Conservation (phyloP, 2,113 vertebrate species). For the Hemichromis elongatus region DNA sequence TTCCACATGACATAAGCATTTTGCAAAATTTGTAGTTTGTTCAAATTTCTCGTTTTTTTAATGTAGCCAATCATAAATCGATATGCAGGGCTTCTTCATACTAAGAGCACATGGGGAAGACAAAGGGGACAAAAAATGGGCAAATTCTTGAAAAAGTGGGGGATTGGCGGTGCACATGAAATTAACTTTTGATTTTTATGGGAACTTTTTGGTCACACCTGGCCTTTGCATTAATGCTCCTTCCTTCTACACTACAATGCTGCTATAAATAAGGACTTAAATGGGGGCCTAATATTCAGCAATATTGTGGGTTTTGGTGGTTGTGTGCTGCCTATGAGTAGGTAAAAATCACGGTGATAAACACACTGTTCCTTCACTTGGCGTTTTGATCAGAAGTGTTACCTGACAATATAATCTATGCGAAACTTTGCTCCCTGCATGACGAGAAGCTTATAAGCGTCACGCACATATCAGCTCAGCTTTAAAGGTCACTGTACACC, state of each 20-base stretch:
- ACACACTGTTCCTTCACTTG: background rate
- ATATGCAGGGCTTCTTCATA: background rate
- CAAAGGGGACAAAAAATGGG: background rate
- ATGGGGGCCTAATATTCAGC: background rate
- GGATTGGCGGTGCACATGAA: background rate
- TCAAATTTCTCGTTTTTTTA: background rate
- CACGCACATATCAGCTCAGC: background rate
- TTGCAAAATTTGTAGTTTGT: background rate
- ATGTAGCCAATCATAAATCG: background rate
- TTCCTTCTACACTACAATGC: background rate
- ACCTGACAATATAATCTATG: background rate
- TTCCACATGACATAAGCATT: background rate
- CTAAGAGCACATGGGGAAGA: background rate
- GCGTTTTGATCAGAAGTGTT: background rate
- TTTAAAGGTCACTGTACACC: background rate
- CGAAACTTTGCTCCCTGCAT: background rate
- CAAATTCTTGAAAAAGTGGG: background rate
- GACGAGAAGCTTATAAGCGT: background rate
- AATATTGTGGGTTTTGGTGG: background rate
- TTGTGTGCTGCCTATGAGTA: background rate
- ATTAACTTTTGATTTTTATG: background rate
- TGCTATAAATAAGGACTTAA: background rate
- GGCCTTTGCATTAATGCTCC: background rate
- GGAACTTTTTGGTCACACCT: background rate
- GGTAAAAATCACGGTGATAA: background rate